Base-by-base conservation (phyloP, 2,888 invertebrate genomes). In the Microctonus aethiopoides region DNA sequence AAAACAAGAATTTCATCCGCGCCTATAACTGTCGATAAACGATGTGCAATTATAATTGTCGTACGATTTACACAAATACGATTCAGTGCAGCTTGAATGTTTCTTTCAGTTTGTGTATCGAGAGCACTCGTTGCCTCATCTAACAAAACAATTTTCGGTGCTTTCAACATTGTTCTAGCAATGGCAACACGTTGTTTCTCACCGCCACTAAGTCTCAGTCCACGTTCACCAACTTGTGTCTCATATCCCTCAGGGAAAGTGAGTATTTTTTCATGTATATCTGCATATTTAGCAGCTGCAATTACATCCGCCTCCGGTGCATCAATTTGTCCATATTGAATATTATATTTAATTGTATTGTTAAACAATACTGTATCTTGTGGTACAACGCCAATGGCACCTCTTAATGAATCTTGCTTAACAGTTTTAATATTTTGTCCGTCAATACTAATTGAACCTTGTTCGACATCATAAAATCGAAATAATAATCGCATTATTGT, bases 111-210 rank as follows among this genome's bases (percentile, higher is more conserved):
- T 80, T 96, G 92, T 0, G 98, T 98, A 84, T 99, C 98, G 39
- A 99, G 88, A 0, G 98, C 97, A 66, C 97, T 97, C 0, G 96
- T 96, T 1, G 96, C 98, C 88, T 99, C 99, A 85, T 99, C 99
- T 9, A 99, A 87, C 3, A 99, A 88, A 10, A 99, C 95, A 72
- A 98, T 93, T 41, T 92, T 90, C 0, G 98, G 98, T 2, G 95
- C 91, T 86, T 99, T 99, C 26, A 99, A 89, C 26, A 99, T 89
- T 0, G 98, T 98, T 74, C 99, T 89, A 0, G 99, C 99, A 75
- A 99, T 99, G 0, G 98, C 99, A 69, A 99, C 96, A 76, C 98
- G 90, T 86, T 99, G 99, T 82, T 99, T 99, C 85, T 99, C 99
- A 1, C 99, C 99, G 1, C 99, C 99, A 84, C 98, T 98, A 72